A percentile compares a stretch with the other conserved stretches of the same genome.
These are phyloP conservation scores for Mus pahari DNA, from an alignment of 2,113 vertebrate genomes.

Conservation along the genomic window DNA sequence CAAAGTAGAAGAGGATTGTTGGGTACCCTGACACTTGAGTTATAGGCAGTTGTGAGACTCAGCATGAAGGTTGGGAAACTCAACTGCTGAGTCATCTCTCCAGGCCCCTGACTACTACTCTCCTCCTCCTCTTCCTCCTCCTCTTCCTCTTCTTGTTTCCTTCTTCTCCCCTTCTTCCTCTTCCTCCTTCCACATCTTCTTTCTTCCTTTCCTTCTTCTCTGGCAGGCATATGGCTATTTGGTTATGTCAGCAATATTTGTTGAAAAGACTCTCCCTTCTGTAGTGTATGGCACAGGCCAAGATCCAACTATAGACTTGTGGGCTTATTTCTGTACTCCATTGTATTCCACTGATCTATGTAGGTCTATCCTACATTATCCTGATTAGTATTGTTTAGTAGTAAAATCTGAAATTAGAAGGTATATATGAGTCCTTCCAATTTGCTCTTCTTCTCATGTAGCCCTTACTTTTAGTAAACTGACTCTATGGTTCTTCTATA, in stretches of 20 bases:
- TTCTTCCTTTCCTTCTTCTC: neutral
- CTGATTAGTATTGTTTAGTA: neutral
- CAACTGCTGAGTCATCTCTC: neutral
- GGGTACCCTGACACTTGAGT: neutral
- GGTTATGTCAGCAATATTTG: neutral
- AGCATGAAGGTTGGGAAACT: neutral
- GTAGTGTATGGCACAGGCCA: neutral
- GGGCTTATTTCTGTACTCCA: neutral
- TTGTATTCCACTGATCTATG: neutral
- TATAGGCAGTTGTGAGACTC: neutral
- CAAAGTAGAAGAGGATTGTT: neutral
- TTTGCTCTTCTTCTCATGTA: constrained; percentile 24
- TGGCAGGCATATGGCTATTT: neutral
- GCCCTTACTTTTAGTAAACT: constrained; percentile 46
- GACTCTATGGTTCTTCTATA: neutral
- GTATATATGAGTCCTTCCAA: neutral
- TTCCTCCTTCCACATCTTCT: too few relatives aligned
- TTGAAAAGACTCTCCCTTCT: constrained; percentile 46
- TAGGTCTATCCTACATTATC: neutral
- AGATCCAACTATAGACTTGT: neutral
- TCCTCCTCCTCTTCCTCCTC: neutral
- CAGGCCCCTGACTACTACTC: neutral
- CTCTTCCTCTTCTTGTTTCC: too few relatives aligned
- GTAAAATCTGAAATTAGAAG: constrained; percentile 37
- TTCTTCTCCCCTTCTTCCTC: too few relatives aligned